Evolutionary conservation across 1,140 invertebrate species (phyloP).

Genomic region (Drosophila sproati): DNA sequence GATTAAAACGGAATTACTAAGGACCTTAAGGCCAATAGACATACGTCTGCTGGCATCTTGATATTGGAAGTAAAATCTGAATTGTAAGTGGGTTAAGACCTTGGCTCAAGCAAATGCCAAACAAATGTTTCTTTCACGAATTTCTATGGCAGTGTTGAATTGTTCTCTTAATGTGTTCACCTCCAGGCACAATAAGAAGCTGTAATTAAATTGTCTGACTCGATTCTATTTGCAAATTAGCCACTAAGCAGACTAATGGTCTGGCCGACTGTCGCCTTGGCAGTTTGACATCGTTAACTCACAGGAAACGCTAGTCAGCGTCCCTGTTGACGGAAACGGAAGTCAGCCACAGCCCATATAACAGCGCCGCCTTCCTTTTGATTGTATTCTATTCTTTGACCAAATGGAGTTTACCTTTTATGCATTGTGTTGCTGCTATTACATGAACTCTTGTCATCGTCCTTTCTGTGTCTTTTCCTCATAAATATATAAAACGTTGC

Average conservation of each 20-base stretch:
- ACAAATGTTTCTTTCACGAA: background rate
- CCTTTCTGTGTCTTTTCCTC: slow-evolving; percentile 15
- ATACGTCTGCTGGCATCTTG: background rate
- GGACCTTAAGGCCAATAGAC: background rate
- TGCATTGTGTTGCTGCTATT: slow-evolving; percentile 20
- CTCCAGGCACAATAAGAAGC: slow-evolving; percentile 9
- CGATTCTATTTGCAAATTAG: slow-evolving; percentile 68
- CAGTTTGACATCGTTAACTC: background rate
- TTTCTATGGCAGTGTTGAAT: background rate
- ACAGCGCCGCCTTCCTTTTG: slow-evolving; percentile 5
- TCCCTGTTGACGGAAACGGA: slow-evolving; percentile 46
- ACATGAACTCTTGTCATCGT: slow-evolving; percentile 11
- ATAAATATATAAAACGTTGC: slow-evolving; percentile 49
- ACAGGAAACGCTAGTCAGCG: slow-evolving; percentile 34
- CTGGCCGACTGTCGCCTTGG: slow-evolving; percentile 17
- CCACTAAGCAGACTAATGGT: slow-evolving; percentile 56
- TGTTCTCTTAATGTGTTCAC: background rate
- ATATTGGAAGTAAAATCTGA: background rate
- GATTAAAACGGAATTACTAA: too few relatives aligned
- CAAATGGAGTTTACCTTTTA: slow-evolving; percentile 46
- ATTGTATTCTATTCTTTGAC: slow-evolving; percentile 23
- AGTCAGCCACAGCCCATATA: slow-evolving; percentile 21
- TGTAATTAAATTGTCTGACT: slow-evolving; percentile 54
- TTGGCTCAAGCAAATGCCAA: too few relatives aligned
- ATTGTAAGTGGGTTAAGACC: background rate